These are phyloP conservation scores for Pangasius krempfi DNA, from an alignment of 2,797 vertebrate species.

Conservation along the genomic window DNA sequence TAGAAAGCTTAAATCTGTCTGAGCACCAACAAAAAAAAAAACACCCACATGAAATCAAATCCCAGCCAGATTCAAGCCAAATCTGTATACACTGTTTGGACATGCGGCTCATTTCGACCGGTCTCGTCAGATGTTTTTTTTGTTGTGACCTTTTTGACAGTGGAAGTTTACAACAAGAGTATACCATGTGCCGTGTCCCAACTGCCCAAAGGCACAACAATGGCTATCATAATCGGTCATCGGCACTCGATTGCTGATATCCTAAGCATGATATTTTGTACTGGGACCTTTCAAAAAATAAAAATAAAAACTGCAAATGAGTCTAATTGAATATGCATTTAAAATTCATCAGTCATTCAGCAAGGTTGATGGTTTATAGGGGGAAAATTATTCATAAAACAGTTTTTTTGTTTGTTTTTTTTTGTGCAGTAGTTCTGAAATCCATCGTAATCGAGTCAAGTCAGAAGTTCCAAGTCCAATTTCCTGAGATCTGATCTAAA, in stretches of 20 bases:
- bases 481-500: no score
- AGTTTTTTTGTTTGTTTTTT: no score
- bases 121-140: not conserved
- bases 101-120: not conserved
- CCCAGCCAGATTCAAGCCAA: not conserved
- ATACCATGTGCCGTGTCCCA: not conserved
- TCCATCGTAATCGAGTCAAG: no score
- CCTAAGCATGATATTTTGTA: no score
- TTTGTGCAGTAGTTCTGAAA: no score
- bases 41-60: not conserved
- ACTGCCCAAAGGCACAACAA: not conserved
- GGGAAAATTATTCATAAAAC: no score
- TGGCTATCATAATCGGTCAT: no score
- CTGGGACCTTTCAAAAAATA: not conserved
- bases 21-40: not conserved
- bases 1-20: not conserved
- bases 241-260: no score
- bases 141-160: not conserved
- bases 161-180: not conserved
- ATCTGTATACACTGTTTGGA: not conserved
- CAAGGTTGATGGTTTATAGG: no score
- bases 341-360: not conserved
- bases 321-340: not conserved
- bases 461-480: no score
- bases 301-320: not conserved